phyloP scores from a whole-genome alignment of 2,888 invertebrate species.

The Dugesia japonica region DNA sequence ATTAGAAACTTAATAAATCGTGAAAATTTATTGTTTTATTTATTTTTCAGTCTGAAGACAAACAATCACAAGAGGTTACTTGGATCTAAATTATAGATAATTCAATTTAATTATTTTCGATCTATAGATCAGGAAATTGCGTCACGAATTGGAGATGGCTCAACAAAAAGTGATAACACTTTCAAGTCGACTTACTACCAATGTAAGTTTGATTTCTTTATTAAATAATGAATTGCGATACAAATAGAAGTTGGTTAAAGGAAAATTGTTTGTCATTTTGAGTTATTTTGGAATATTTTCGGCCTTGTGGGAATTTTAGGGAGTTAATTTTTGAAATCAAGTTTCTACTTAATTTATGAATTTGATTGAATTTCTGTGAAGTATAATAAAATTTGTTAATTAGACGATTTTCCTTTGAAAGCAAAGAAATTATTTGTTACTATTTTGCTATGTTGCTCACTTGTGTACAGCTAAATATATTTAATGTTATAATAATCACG shows the following conservation, averaged over 20 bases:
- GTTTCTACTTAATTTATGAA: not conserved
- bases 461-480: too few species aligned
- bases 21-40: not conserved
- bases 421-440: too few species aligned
- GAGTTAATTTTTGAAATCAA: not conserved
- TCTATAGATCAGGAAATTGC: not conserved
- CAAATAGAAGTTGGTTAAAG: too few species aligned
- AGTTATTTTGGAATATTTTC: too few species aligned
- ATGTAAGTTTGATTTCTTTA: not conserved
- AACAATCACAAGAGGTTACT: not conserved
- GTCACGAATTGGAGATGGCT: not conserved
- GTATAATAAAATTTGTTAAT: too few species aligned
- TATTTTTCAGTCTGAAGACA: not conserved
- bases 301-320: not conserved
- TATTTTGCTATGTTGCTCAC: too few species aligned
- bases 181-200: not conserved
- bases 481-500: too few species aligned
- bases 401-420: too few species aligned
- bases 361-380: too few species aligned
- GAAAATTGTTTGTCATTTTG: too few species aligned
- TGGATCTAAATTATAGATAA: not conserved
- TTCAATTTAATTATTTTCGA: not conserved
- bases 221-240: not conserved
- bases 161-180: slow-evolving; percentile 4
- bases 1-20: too few species aligned